Base-by-base conservation (phyloP, 2,113 vertebrate species). In the Mus pahari region DNA sequence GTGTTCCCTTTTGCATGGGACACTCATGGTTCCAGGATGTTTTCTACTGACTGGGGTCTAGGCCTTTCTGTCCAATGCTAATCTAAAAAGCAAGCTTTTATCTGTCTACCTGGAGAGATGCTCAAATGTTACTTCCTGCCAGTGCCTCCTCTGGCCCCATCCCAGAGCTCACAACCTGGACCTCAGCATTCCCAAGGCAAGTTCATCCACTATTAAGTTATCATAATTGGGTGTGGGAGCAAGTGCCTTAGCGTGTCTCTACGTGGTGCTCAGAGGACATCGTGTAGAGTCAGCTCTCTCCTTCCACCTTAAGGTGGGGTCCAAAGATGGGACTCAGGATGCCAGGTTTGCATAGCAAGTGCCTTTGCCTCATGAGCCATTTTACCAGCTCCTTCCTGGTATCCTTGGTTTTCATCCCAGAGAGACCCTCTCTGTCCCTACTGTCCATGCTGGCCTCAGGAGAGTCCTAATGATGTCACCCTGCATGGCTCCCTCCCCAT, bases 391-490 rank as follows among this genome's bases (percentile, higher is more conserved):
- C 62, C 28, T 11, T 66, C 48, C 62, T 68, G 31, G 64, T 13
- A 0, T 19, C n/a, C 14, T 82, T 17, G 62, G 26, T n/a, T 90
- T 64, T 92, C 39, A 14, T 71, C 60, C 75, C n/a, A 73, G 53
- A 50, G 58, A 84, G 10, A 66, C 11, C 62, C 14, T 48, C 53
- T 36, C 74, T 71, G 50, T 36, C 42, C 26, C 11, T 11, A 5
- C 48, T 26, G 28, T 36, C 39, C 13, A 19, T 7, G 39, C 31
- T 26, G 0, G 0, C 11, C 8, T 42, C 28, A 4, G 62, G 55
- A 20, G 50, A 82, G 66, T 12, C 0, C 6, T 1, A 6, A 0
- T 16, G 7, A 26, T 0, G 0, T 31, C 20, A 5, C 0, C 1
- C 45, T 6, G 1, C 9, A 24, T 89, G 55, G 22, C 50, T 71